Base-by-base conservation (phyloP, 2,888 invertebrate species). In the Lepas anatifera region DNA sequence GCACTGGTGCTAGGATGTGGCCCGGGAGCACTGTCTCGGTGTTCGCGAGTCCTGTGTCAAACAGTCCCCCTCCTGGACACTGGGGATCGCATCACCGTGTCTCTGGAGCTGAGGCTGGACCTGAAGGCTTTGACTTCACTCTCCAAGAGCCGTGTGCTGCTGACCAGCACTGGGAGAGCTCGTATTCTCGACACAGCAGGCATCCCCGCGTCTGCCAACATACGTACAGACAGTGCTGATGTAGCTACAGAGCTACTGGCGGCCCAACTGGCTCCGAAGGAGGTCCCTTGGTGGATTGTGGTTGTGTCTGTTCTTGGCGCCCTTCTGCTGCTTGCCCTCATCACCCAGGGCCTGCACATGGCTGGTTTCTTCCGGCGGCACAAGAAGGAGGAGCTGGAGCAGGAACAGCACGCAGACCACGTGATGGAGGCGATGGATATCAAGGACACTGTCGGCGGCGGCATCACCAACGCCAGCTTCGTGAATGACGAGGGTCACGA, bases 271-370 rank as follows among this genome's bases (percentile, higher is more conserved):
- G 63, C 25, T 25, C 22, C 25, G 4, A 22, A 41, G 25, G 37
- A 39, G 70, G 70, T 58, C 48, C 37, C 48, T 41, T n/a, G n/a
- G 43, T 70, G 50, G 68, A 39, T 50, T 18, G 27, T 69, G 52
- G 52, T 70, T 29, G 41, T 64, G 29, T 39, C 64, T n/a, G 39
- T 69, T 64, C 25, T 69, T 39, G 69, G 39, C 29, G 41, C 48
- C 3, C 41, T 69, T 4, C 29, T 69, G 35, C 39, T 69, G 64
- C 63, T 69, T 41, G 64, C 64, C 27, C 63, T 52, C 8, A 27
- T 69, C 41, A 11, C 58, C 64, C 29, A 37, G 48, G 27, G 58
- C 6, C 63, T 69, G 18, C 16, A 22, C 43, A 11, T 39, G 39
- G 37, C 37, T 11, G 64, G 64, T 39, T 64, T 64, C 64, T 64